These are phyloP conservation scores for Botia kubotai DNA, from an alignment of 2,797 vertebrate genomes.

Conservation along the genomic window DNA sequence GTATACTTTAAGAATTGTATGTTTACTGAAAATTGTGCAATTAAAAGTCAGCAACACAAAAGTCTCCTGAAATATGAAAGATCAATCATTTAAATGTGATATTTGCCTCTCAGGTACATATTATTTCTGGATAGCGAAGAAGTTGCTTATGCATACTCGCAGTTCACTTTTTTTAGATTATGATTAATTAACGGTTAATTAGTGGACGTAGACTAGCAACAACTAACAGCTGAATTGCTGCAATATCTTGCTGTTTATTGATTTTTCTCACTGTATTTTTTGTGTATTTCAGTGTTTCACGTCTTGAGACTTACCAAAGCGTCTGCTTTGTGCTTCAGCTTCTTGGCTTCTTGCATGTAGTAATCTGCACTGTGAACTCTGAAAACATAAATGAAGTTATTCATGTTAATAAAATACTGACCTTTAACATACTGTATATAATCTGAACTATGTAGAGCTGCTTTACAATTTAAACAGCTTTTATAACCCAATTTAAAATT, in stretches of 20 bases:
- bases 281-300: too few relatives aligned
- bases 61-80: too few relatives aligned
- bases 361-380: slow-evolving; percentile 94
- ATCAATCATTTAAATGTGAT: too few relatives aligned
- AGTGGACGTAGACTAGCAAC: too few relatives aligned
- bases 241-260: neutral
- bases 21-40: too few relatives aligned
- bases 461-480: neutral
- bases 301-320: slow-evolving; percentile 84
- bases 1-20: too few relatives aligned
- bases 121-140: neutral
- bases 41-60: too few relatives aligned
- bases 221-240: neutral
- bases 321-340: slow-evolving; percentile 96
- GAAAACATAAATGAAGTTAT: slow-evolving; percentile 59
- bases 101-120: neutral
- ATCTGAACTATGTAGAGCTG: neutral
- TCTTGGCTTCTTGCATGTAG: slow-evolving; percentile 98
- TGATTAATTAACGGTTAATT: too few relatives aligned
- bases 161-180: too few relatives aligned
- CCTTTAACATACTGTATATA: neutral
- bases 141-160: neutral
- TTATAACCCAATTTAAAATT: neutral
- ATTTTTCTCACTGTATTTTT: neutral
- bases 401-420: neutral